Evolutionary conservation across 2,113 vertebrate species (phyloP).

Genomic region (Corapipo altera): DNA sequence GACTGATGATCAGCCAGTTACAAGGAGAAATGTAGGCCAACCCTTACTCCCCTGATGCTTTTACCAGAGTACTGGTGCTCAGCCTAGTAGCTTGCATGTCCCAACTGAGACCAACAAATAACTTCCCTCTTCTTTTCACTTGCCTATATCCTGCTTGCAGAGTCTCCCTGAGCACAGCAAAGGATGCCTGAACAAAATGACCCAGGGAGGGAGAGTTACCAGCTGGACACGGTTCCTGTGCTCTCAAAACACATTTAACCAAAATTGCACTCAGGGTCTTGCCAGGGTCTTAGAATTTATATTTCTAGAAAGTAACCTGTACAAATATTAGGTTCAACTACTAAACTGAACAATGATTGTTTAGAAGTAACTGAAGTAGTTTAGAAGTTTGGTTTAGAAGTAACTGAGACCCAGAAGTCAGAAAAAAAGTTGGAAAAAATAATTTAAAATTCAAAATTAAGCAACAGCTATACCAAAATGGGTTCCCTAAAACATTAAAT

Average conservation of each 20-base stretch:
- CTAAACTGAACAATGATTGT: not conserved
- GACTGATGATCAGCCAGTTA: not conserved
- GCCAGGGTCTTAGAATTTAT: not conserved
- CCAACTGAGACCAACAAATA: not conserved
- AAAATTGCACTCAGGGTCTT: not conserved
- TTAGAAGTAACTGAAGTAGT: not conserved
- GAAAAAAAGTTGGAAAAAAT: not conserved
- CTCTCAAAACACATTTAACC: not conserved
- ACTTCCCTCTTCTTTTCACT: not conserved
- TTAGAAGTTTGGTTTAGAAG: not conserved
- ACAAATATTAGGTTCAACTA: not conserved
- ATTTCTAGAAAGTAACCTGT: not conserved
- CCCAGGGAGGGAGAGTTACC: not conserved
- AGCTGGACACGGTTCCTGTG: not conserved
- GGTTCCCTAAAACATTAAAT: not conserved
- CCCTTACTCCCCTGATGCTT: not conserved
- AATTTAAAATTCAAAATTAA: not conserved
- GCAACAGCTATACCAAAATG: not conserved
- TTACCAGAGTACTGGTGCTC: not conserved
- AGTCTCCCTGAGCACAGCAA: not conserved
- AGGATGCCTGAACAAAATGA: not conserved
- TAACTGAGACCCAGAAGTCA: not conserved
- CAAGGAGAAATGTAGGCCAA: not conserved
- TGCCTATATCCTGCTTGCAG: not conserved
- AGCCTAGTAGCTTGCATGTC: not conserved